A percentile compares a stretch with the other conserved stretches of the same genome.
phyloP scores from a whole-genome alignment of 2,113 vertebrate species.

The Sinocyclocheilus maitianheensis region DNA sequence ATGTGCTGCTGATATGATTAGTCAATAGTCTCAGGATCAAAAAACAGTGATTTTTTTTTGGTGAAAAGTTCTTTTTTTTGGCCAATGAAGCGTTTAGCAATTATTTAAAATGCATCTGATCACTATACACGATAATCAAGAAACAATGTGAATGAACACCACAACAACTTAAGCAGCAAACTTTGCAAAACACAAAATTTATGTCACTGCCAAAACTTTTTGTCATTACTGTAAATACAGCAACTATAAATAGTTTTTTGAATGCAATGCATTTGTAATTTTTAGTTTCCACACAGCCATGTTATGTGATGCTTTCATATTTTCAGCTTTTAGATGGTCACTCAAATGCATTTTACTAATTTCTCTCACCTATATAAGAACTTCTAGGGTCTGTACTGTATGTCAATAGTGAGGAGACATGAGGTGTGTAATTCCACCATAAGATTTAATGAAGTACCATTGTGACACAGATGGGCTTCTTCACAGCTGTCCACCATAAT shows the following conservation, averaged over 20 bases:
- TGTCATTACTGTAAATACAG: not conserved
- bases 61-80: too few species aligned
- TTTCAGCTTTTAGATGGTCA: not conserved
- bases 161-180: too few species aligned
- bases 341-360: not conserved
- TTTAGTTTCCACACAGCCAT: not conserved
- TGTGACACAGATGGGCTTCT: conserved; percentile 27
- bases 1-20: too few species aligned
- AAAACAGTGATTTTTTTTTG: too few species aligned
- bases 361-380: not conserved
- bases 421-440: conserved; percentile 1
- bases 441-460: conserved; percentile 1
- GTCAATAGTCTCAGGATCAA: too few species aligned
- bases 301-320: not conserved
- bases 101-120: too few species aligned
- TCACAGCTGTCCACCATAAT: conserved; percentile 3
- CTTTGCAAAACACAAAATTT: too few species aligned
- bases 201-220: too few species aligned
- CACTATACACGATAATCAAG: too few species aligned
- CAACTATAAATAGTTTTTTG: not conserved
- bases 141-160: too few species aligned
- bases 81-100: too few species aligned
- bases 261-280: not conserved
- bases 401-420: not conserved
- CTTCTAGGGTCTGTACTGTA: not conserved